Evolutionary conservation across 2,113 vertebrate species (phyloP), one percentile per base, ranked within the genome.

Genomic region (Tringa solitaria): DNA sequence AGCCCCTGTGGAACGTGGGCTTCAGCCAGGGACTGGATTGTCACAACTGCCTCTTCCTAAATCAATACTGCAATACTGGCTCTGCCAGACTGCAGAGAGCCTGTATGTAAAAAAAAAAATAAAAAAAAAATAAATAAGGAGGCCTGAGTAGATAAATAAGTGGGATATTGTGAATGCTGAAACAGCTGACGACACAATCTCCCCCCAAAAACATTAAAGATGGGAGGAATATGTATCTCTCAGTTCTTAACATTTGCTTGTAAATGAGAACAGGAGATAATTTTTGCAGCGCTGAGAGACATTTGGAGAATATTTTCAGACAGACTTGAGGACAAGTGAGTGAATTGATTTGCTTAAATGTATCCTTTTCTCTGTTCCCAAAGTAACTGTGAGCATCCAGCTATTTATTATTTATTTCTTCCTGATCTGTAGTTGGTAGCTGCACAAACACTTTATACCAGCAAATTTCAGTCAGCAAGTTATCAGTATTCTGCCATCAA

Each of bases 241-340:
- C 43, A 6, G 45, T 69, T 69, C 61, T 51, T 73, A 57, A 48
- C 28, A 37, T 93, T 95, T 46, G 23, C 65, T 94, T 87, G 41
- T 72, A 92, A 96, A 95, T 89, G 84, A 91, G 84, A 89, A 65
- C 26, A 65, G 77, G 77, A 94, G 91, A 92, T 93, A 87, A 95
- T 97, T 94, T 92, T 93, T 95, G 90, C 84, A 85, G 57, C 1
- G 18, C 50, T 79, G 86, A 79, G 82, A 92, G 89, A 87, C 84
- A 87, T 67, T 90, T 69, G 39, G 80, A 89, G 95, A 89, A 54
- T 95, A 92, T 94, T 95, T 95, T 95, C 89, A 96, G 92, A 61
- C 77, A 87, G 89, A 84, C 57, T 84, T 73, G 78, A 84, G 93
- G 92, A 95, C 86, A 86, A 95, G 79, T 22, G 56, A 93, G 35